Evolutionary conservation across 2,797 vertebrate genomes (phyloP).

Genomic region (Halcyon leucocephala): DNA sequence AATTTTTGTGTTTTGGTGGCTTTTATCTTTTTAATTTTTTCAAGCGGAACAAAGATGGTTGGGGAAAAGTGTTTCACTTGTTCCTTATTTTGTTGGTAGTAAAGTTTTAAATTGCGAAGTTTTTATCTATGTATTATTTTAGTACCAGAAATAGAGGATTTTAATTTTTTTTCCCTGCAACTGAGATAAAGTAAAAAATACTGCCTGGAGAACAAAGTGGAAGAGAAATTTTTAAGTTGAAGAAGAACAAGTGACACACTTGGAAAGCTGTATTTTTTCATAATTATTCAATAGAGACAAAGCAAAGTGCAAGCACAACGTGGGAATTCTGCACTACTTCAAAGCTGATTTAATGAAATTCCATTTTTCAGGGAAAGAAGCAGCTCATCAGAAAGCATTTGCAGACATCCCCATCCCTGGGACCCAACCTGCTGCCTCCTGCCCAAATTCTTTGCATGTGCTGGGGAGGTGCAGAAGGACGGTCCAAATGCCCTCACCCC

Average conservation of each 20-base stretch:
- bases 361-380: constrained; percentile 29
- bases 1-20: constrained; percentile 19
- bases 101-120: neutral
- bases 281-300: constrained; percentile 59
- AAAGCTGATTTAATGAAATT: constrained; percentile 40
- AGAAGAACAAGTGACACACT: neutral
- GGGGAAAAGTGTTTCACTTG: neutral
- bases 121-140: neutral
- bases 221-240: constrained; percentile 1
- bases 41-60: neutral
- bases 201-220: neutral
- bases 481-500: neutral
- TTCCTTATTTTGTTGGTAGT: neutral
- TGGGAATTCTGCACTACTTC: neutral
- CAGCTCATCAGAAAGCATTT: neutral
- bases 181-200: constrained; percentile 11
- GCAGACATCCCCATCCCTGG: neutral
- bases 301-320: neutral
- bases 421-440: rapidly evolving
- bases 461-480: neutral
- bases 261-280: constrained; percentile 48
- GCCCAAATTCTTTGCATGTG: rapidly evolving
- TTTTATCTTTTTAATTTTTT: constrained; percentile 3
- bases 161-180: neutral
- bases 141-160: neutral